These are phyloP conservation scores for Athene noctua DNA, from an alignment of 2,113 vertebrate genomes.

Conservation along the genomic window DNA sequence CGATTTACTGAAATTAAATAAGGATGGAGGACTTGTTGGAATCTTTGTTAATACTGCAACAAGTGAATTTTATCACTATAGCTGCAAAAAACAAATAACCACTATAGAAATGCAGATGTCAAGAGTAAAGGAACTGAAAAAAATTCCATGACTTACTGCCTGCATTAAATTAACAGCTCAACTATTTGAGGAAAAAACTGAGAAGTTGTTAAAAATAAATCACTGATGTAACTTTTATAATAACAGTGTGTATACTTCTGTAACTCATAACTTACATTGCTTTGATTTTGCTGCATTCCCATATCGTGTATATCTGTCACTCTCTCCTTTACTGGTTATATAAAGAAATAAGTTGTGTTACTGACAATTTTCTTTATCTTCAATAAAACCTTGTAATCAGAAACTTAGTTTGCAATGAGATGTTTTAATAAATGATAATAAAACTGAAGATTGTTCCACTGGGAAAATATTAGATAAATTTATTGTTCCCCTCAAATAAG, in stretches of 20 bases:
- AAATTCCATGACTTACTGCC: background rate
- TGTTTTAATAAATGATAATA: background rate
- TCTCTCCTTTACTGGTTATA: background rate
- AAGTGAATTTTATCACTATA: background rate
- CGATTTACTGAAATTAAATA: conserved; percentile 15
- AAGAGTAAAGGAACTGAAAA: conserved; percentile 6
- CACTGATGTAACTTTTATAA: background rate
- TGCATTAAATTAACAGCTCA: conserved; percentile 24
- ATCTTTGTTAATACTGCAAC: background rate
- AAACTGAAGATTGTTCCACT: background rate
- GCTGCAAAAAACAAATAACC: background rate
- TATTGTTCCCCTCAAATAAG: background rate
- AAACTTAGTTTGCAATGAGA: background rate
- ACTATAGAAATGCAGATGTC: background rate
- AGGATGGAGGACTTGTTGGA: background rate
- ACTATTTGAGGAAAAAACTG: background rate
- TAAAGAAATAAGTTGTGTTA: background rate
- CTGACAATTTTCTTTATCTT: background rate
- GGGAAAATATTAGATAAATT: background rate
- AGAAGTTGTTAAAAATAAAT: conserved; percentile 20
- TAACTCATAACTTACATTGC: background rate
- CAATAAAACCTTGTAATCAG: background rate
- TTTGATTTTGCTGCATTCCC: conserved; percentile 4
- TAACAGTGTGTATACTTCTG: background rate
- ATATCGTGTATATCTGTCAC: background rate